Conservation (phyloP, 2,113 vertebrate species). For the Rynchops niger region DNA sequence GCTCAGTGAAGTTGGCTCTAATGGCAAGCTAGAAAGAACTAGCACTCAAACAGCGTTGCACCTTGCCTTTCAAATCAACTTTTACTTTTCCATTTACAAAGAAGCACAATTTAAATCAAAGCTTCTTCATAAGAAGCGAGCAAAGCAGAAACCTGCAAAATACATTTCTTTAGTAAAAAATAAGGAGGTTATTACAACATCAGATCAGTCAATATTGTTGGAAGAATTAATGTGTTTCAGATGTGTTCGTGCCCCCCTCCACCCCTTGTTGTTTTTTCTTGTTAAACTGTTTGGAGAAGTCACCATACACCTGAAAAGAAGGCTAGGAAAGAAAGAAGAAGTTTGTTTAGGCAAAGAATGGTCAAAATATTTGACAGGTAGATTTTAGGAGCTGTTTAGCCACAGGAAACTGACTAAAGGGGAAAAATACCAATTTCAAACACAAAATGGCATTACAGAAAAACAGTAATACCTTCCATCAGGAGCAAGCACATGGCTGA, state of each 20-base stretch:
- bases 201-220: background rate
- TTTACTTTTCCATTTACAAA: background rate
- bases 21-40: background rate
- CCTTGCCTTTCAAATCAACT: background rate
- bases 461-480: slow-evolving; percentile 77
- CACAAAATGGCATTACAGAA: background rate
- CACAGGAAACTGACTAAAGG: background rate
- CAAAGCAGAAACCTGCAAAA: background rate
- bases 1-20: background rate
- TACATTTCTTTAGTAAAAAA: background rate
- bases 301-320: background rate
- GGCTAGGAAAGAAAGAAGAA: background rate
- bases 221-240: background rate
- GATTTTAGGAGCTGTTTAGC: background rate
- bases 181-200: background rate
- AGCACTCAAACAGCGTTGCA: background rate
- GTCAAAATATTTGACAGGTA: background rate
- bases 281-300: background rate
- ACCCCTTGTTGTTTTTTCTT: background rate
- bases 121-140: background rate
- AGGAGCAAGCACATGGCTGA: slow-evolving; percentile 76
- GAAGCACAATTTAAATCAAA: background rate
- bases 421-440: background rate
- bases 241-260: background rate
- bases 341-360: background rate